Evolutionary conservation across 1,140 invertebrate species (phyloP).

Genomic region (Drosophila virilis): DNA sequence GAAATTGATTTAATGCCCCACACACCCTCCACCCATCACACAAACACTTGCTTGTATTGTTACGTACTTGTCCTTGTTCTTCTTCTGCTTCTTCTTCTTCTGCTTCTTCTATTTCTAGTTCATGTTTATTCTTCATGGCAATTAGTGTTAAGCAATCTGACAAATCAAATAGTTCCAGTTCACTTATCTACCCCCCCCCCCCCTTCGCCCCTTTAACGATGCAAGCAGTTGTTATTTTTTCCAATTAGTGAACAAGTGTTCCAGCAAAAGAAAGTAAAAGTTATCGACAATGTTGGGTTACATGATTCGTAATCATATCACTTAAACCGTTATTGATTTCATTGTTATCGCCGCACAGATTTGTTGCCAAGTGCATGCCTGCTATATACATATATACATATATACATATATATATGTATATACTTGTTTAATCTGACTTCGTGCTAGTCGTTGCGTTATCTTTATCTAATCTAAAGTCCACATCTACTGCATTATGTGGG

Average conservation of each 20-base stretch:
- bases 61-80: neutral
- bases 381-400: neutral
- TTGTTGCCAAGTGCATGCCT: slow-evolving; percentile 37
- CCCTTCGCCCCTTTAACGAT: neutral
- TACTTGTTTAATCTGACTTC: slow-evolving; percentile 3
- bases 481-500: slow-evolving; percentile 1
- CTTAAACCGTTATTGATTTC: slow-evolving; percentile 26
- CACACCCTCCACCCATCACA: neutral
- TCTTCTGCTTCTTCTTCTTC: neutral
- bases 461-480: slow-evolving; percentile 38
- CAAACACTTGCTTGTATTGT: neutral
- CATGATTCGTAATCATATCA: slow-evolving; percentile 23
- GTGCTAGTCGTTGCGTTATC: slow-evolving; percentile 1
- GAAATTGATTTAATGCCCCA: slow-evolving; percentile 59
- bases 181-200: neutral
- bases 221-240: slow-evolving; percentile 22
- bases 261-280: slow-evolving; percentile 27
- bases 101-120: neutral
- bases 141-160: slow-evolving; percentile 39
- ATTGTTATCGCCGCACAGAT: slow-evolving; percentile 22
- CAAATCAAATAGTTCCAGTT: slow-evolving; percentile 19
- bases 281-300: slow-evolving; percentile 17
- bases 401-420: neutral
- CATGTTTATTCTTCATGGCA: slow-evolving; percentile 30
- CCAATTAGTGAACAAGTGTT: slow-evolving; percentile 36